phyloP scores from a whole-genome alignment of 1,140 invertebrate genomes.

The Drosophila nebulosa region DNA sequence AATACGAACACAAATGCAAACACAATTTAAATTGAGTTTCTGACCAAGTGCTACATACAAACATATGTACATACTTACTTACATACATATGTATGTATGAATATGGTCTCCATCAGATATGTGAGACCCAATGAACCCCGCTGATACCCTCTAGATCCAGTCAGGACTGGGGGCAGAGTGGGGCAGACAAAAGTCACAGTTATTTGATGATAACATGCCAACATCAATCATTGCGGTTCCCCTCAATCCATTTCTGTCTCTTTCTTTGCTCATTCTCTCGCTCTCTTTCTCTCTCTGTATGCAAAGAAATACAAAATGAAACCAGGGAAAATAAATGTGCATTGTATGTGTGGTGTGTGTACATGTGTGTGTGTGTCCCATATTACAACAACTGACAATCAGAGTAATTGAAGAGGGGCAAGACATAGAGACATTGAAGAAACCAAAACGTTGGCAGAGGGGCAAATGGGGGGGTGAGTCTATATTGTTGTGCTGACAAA shows the following conservation, averaged over 20 bases:
- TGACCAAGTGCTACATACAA: slow-evolving; percentile 40
- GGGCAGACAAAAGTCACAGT: slow-evolving; percentile 46
- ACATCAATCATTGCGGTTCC: slow-evolving; percentile 75
- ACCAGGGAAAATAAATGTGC: slow-evolving; percentile 62
- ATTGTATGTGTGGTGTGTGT: slow-evolving; percentile 33
- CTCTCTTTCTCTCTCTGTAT: slow-evolving; percentile 5
- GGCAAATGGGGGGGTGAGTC: background rate
- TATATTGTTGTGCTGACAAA: slow-evolving; percentile 49
- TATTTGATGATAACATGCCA: slow-evolving; percentile 70
- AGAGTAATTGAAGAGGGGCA: slow-evolving; percentile 45
- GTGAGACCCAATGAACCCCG: background rate
- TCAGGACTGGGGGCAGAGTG: background rate
- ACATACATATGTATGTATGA: background rate
- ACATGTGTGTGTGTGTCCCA: slow-evolving; percentile 16
- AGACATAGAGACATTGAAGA: background rate
- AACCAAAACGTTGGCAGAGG: background rate
- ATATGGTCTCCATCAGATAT: slow-evolving; percentile 7
- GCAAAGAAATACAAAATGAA: slow-evolving; percentile 60
- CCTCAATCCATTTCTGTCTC: background rate
- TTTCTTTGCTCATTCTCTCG: background rate
- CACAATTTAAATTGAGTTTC: slow-evolving; percentile 77
- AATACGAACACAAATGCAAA: slow-evolving; percentile 16
- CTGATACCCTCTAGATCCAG: background rate
- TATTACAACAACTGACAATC: slow-evolving; percentile 40
- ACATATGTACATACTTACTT: background rate